phyloP scores from a whole-genome alignment of 2,797 vertebrate species.

The Cryptoblepharus egeriae region DNA sequence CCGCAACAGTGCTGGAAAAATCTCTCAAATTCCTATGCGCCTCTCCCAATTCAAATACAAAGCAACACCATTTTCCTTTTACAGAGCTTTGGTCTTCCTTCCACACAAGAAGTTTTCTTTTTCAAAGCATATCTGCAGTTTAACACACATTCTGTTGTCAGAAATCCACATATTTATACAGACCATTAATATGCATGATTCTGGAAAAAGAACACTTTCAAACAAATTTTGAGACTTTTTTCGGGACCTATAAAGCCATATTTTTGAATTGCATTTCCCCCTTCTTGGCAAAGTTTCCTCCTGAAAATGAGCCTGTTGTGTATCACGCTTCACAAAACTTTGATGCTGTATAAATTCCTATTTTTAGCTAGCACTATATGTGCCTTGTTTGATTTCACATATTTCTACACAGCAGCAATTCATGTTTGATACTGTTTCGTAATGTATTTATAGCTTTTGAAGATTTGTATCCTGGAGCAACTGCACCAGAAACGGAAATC shows the following conservation, averaged over 20 bases:
- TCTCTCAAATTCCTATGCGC: neutral
- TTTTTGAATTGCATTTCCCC: neutral
- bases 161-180: neutral
- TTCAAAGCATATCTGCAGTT: neutral
- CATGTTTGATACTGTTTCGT: neutral
- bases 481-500: neutral
- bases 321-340: neutral
- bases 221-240: neutral
- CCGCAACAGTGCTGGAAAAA: neutral
- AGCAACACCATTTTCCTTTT: neutral
- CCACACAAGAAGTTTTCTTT: conserved; percentile 17
- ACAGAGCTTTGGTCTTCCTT: conserved; percentile 25
- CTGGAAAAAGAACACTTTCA: neutral
- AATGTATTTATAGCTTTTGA: neutral
- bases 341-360: neutral
- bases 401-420: neutral
- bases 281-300: too few relatives aligned
- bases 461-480: neutral
- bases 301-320: neutral
- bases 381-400: neutral
- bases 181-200: neutral
- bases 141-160: conserved; percentile 24
- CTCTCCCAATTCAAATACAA: neutral
- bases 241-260: neutral
- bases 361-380: neutral